A percentile compares a stretch with the other conserved stretches of the same genome.
phyloP scores from a whole-genome alignment of 1,140 invertebrate species.

The Heliconius eleuchia region DNA sequence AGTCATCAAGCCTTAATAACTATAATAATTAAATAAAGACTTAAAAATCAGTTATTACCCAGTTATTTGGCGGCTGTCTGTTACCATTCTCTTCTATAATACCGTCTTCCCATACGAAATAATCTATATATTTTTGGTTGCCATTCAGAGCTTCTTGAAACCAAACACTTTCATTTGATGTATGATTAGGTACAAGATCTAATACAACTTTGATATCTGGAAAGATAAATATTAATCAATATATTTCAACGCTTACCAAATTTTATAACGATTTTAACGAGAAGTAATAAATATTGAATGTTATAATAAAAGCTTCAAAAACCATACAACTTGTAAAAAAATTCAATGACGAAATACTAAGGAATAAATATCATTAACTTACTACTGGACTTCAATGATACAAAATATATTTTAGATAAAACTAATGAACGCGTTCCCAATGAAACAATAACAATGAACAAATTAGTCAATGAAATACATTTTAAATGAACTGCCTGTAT shows the following conservation, averaged over 20 bases:
- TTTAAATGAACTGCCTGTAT: neutral
- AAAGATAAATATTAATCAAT: slow-evolving; percentile 20
- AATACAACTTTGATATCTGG: slow-evolving; percentile 81
- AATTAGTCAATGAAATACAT: neutral
- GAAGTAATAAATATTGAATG: too few species aligned
- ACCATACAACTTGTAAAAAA: neutral
- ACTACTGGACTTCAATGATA: neutral
- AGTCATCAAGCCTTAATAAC: too few species aligned
- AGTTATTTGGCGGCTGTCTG: slow-evolving; percentile 85
- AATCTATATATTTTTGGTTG: slow-evolving; percentile 84
- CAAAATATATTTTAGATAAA: neutral
- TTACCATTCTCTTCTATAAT: slow-evolving; percentile 76
- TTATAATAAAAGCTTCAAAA: too few species aligned
- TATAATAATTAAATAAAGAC: too few species aligned
- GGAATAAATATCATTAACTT: neutral
- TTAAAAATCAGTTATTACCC: slow-evolving; percentile 76
- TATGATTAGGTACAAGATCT: slow-evolving; percentile 88
- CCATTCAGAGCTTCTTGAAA: slow-evolving; percentile 84
- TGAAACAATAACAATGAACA: neutral
- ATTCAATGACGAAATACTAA: neutral
- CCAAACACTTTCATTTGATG: slow-evolving; percentile 88
- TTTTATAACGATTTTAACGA: neutral
- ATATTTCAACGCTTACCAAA: neutral
- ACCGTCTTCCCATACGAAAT: slow-evolving; percentile 86
- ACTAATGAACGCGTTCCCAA: neutral